Evolutionary conservation across 1,140 invertebrate genomes (phyloP).

Genomic region (Caenorhabditis remanei): DNA sequence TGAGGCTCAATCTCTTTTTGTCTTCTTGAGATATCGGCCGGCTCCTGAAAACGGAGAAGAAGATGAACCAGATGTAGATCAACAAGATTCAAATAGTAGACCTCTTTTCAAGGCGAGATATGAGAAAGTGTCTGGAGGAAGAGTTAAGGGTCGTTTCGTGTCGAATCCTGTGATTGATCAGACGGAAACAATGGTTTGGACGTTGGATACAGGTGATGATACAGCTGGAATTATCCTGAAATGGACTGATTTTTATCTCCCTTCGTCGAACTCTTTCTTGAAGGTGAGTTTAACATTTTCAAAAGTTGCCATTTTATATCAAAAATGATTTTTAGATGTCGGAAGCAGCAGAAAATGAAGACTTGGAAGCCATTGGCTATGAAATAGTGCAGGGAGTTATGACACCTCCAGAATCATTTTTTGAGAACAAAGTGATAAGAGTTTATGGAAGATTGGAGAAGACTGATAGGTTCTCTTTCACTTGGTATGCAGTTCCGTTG

Average conservation of each 20-base stretch:
- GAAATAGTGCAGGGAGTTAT: neutral
- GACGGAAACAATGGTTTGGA: slow-evolving; percentile 38
- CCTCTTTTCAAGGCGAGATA: slow-evolving; percentile 41
- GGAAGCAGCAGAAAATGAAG: slow-evolving; percentile 2
- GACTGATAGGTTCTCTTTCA: slow-evolving; percentile 33
- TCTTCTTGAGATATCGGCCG: slow-evolving; percentile 27
- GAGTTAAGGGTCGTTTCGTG: neutral
- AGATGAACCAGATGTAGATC: neutral
- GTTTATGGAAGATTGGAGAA: slow-evolving; percentile 47
- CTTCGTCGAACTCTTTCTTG: neutral
- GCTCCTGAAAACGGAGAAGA: neutral
- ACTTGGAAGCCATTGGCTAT: neutral
- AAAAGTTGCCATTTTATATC: no score
- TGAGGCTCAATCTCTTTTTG: neutral
- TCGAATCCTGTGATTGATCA: slow-evolving; percentile 27
- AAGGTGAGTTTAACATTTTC: neutral
- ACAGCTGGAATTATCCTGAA: slow-evolving; percentile 25
- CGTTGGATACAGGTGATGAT: slow-evolving; percentile 7
- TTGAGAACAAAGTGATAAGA: slow-evolving; percentile 7
- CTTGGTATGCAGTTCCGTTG: slow-evolving; percentile 24
- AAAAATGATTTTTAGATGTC: neutral
- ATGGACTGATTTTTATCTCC: neutral
- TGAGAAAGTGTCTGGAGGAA: slow-evolving; percentile 19
- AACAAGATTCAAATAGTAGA: slow-evolving; percentile 14
- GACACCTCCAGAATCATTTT: neutral